phyloP scores from a whole-genome alignment of 2,888 invertebrate species.

The Himalopsyche tibetana region DNA sequence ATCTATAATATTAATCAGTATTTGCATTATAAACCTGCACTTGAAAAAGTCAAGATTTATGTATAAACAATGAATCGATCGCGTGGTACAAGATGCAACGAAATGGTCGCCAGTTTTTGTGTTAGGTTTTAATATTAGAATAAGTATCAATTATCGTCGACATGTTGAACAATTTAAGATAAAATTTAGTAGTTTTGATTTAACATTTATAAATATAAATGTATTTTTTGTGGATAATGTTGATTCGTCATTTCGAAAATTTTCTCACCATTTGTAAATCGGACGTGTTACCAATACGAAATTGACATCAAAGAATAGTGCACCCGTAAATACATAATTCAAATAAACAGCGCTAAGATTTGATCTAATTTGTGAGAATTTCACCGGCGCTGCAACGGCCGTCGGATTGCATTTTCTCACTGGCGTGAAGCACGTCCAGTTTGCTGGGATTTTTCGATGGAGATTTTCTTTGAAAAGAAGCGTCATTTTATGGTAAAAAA shows the following conservation, averaged over 20 bases:
- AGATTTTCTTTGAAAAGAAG: background rate
- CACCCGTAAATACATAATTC: too few relatives aligned
- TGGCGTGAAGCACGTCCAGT: background rate
- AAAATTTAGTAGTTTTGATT: too few relatives aligned
- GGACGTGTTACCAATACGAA: conserved; percentile 20
- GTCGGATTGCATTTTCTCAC: background rate
- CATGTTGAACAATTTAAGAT: too few relatives aligned
- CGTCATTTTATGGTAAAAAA: background rate
- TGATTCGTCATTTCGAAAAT: background rate
- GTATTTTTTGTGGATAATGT: background rate
- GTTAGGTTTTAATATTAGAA: too few relatives aligned
- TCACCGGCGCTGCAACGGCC: background rate
- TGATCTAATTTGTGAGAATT: conserved; percentile 12
- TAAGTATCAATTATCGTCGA: too few relatives aligned
- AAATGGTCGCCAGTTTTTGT: too few relatives aligned
- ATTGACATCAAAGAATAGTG: background rate
- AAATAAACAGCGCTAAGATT: background rate
- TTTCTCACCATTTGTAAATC: background rate
- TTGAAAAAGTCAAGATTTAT: too few relatives aligned
- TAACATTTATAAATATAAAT: too few relatives aligned
- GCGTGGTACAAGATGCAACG: too few relatives aligned
- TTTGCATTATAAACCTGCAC: too few relatives aligned
- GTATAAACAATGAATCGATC: too few relatives aligned
- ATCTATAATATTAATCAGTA: too few relatives aligned
- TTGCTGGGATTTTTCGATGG: background rate